Base-by-base conservation (phyloP, 2,113 vertebrate genomes). In the Mesocricetus auratus region DNA sequence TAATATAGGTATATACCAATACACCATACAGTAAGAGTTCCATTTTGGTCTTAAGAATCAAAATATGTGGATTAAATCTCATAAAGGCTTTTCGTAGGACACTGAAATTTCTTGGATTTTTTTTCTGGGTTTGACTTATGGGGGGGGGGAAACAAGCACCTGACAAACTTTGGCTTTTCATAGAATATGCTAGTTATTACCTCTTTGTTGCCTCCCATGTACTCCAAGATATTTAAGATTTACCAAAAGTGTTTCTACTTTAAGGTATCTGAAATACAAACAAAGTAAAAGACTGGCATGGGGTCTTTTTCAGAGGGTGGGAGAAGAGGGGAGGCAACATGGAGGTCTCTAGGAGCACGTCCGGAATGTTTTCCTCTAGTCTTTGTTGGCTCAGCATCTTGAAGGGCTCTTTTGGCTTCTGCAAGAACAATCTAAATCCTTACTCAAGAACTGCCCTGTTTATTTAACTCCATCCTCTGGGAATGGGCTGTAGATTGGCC, bases 71-170 rank as follows among this genome's bases (percentile, higher is more conserved):
- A 29, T 16, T 95, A 71, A 69, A 87, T 89, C 64, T 97, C 93
- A 94, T 33, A 83, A 96, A 91, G 58, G 78, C n/a, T 96, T 94
- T 97, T 87, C 58, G 58, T 95, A 53, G 39, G 91, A 95, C 33
- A 89, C 7, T 93, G 64, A 94, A 93, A 93, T 91, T 58, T 81
- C 79, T 58, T 95, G 62, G 47, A 68, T 94, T 91, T 95, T 94
- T 91, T 36, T 39, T 31, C 60, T 91, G 82, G 3, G 73, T 97
- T 92, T 96, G 83, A 79, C 87, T 74, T 81, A 62, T 96, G 81
- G 58, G 10, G 21, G 36, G 50, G 45, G 42, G 42, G 45, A 60
- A 74, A 22, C 95, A 93, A 96, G 17, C 69, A 66, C 45, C 53
- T 73, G 16, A 94, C 74, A 95, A 71, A 90, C 16, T 77, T 81